These are phyloP conservation scores for Apeltes quadracus DNA, from an alignment of 2,113 vertebrate species.

Conservation along the genomic window DNA sequence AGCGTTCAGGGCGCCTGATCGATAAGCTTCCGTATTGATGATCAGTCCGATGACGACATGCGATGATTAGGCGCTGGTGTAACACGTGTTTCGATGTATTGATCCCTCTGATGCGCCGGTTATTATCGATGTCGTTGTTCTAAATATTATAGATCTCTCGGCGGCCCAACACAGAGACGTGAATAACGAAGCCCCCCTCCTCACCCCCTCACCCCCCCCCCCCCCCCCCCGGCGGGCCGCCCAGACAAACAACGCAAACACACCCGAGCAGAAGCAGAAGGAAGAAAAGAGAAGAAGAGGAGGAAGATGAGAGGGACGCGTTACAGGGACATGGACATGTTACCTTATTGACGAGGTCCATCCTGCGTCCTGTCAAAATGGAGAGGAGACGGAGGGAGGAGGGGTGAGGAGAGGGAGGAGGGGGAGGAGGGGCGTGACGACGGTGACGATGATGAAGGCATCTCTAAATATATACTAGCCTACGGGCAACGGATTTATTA, in stretches of 20 bases:
- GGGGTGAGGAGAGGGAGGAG: not conserved
- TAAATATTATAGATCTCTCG: not conserved
- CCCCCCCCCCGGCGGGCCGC: not conserved
- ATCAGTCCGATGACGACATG: not conserved
- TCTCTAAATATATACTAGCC: too few species aligned
- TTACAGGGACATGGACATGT: slow-evolving; percentile 44
- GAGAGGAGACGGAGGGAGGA: slow-evolving; percentile 25
- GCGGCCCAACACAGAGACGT: slow-evolving; percentile 10
- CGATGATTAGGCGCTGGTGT: not conserved
- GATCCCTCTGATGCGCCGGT: not conserved
- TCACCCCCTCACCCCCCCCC: not conserved
- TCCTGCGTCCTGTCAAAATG: slow-evolving; percentile 57
- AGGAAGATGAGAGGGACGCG: not conserved
- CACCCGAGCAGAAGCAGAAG: not conserved
- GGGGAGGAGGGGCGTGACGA: not conserved
- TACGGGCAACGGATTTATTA: too few species aligned
- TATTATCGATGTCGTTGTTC: not conserved
- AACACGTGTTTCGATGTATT: not conserved
- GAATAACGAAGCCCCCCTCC: too few species aligned
- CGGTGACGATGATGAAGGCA: not conserved
- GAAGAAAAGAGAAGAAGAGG: not conserved
- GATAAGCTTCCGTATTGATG: not conserved
- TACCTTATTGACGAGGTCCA: slow-evolving; percentile 76
- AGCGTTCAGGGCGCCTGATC: not conserved
- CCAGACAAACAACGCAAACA: not conserved